Percentiles rank a stretch among this genome's conserved stretches.
Evolutionary conservation across 2,113 vertebrate genomes (phyloP).

Genomic region (Himantopus leucocephalus): DNA sequence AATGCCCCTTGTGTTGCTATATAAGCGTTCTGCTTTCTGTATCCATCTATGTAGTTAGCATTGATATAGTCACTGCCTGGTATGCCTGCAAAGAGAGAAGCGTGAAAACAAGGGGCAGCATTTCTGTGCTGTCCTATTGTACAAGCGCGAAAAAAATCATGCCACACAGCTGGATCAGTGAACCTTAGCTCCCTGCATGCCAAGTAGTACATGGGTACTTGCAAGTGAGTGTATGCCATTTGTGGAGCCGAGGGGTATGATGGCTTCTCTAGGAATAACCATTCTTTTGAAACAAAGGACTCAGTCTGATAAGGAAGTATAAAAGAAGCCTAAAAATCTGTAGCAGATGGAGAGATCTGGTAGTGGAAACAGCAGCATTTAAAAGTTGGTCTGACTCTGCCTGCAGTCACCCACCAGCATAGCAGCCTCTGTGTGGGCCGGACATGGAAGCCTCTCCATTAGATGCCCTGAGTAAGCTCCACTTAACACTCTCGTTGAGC

Average conservation of each 20-base stretch:
- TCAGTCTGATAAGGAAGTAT: not conserved
- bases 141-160: not conserved
- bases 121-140: not conserved
- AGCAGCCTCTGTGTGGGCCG: not conserved
- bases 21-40: slow-evolving; percentile 97
- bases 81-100: slow-evolving; percentile 81
- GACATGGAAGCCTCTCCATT: not conserved
- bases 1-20: slow-evolving; percentile 95
- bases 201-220: rapidly evolving
- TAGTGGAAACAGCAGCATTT: not conserved
- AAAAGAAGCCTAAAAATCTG: not conserved
- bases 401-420: not conserved
- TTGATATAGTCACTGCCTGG: slow-evolving; percentile 98
- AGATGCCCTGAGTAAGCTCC: not conserved
- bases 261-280: not conserved
- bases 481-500: not conserved
- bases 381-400: not conserved
- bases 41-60: slow-evolving; percentile 98
- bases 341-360: not conserved
- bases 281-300: not conserved
- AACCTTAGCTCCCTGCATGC: not conserved
- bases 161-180: not conserved
- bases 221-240: not conserved
- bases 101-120: not conserved
- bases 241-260: not conserved